These are phyloP conservation scores for Leptogaster cylindrica DNA, from an alignment of 2,888 invertebrate species.

Conservation along the genomic window DNA sequence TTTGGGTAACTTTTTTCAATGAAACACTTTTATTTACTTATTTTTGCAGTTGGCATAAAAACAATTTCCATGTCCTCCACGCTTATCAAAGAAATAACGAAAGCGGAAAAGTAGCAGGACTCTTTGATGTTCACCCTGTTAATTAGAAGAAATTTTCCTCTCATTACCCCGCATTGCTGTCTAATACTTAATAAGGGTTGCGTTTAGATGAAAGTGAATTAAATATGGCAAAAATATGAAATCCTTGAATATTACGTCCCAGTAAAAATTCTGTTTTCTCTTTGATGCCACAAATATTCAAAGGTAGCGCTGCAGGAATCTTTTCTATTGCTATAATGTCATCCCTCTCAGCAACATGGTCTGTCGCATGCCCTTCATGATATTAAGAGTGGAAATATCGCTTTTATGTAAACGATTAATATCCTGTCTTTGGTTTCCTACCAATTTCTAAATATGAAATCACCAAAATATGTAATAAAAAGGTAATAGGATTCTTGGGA, in stretches of 20 bases:
- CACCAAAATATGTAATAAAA: too few species aligned
- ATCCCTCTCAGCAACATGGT: background rate
- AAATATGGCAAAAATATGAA: background rate
- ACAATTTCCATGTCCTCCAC: background rate
- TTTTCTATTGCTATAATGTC: background rate
- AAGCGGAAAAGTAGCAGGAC: background rate
- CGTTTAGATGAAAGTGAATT: slow-evolving; percentile 19
- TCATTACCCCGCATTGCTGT: background rate
- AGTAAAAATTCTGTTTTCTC: too few species aligned
- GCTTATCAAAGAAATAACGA: background rate
- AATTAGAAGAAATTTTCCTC: slow-evolving; percentile 24
- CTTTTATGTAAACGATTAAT: too few species aligned
- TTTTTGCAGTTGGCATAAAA: too few species aligned
- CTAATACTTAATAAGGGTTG: background rate
- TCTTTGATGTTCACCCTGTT: slow-evolving; percentile 21
- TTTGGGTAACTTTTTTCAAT: too few species aligned
- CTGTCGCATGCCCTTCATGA: background rate
- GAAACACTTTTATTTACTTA: too few species aligned
- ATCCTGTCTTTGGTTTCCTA: too few species aligned
- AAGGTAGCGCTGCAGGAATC: background rate
- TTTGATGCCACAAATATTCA: slow-evolving; percentile 11
- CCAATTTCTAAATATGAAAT: too few species aligned
- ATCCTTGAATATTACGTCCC: too few species aligned
- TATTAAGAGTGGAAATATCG: too few species aligned
- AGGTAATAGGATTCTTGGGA: too few species aligned